Base-by-base conservation (phyloP, 2,888 invertebrate species). In the Monochamus alternatus region DNA sequence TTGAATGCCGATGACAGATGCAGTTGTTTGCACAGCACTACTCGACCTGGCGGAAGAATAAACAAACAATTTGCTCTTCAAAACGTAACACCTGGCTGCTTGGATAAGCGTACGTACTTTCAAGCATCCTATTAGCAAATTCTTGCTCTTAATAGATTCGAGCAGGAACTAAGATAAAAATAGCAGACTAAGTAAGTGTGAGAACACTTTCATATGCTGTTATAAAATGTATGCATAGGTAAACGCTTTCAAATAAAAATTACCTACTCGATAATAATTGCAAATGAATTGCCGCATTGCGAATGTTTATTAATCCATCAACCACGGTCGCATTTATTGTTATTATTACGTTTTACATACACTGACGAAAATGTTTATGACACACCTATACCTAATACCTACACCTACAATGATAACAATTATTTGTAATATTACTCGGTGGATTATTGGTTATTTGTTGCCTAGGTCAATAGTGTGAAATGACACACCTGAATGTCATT, bases 151-250 rank as follows among this genome's bases (percentile, higher is more conserved):
- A 69, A 69, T 69, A 59, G 60, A 77, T 64, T 77, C 74, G 72
- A 73, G 47, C 75, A 77, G 77, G 77, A 77, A 77, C 77, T 77
- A 47, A 65, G 66, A 75, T 75, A 77, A 75, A 77, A 75, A 77
- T 73, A 77, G 75, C 43, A 31, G 30, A 5, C 14, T 14, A 65
- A 22, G 22, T 22, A 22, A 43, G 69, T 69, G 69, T 69, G 69
- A 69, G 69, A 69, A 69, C 31, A 59, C 69, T 69, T 69, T 69
- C 69, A 69, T 60, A 44, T 44, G 59, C 43, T 44, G 69, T 31
- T 62, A 77, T 75, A 62, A 73, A 60, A 75, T 74, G 51, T 63
- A 69, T 73, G 72, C 65, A 74, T 51, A 73, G 71, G 72, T 67
- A 22, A 58, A 69, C 22, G 65, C 65, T 69, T 65, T 52, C 68